These are phyloP conservation scores for Tinea semifulvella DNA, from an alignment of 2,888 invertebrate species.

Conservation along the genomic window DNA sequence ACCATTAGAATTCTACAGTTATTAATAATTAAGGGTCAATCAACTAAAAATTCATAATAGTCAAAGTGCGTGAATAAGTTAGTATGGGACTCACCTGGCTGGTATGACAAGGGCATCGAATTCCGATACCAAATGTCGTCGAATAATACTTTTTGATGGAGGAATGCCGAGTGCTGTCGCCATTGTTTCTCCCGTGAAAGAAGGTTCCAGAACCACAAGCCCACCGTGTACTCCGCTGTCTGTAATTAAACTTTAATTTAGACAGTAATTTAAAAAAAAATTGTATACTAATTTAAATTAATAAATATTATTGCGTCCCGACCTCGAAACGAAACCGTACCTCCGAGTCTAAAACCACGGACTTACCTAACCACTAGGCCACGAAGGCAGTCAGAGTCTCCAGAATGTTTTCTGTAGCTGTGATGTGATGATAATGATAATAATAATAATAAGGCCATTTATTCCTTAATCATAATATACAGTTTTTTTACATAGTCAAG, in stretches of 20 bases:
- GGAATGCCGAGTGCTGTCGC: constrained; percentile 93
- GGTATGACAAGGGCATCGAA: constrained; percentile 90
- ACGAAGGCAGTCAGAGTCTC: too few relatives aligned
- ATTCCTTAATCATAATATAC: too few relatives aligned
- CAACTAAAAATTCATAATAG: constrained; percentile 1
- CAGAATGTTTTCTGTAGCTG: too few relatives aligned
- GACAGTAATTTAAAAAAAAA: background rate
- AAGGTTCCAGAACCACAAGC: constrained; percentile 90
- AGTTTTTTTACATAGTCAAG: too few relatives aligned
- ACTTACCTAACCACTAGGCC: too few relatives aligned
- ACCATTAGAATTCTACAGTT: background rate
- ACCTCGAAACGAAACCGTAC: too few relatives aligned
- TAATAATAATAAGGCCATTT: too few relatives aligned
- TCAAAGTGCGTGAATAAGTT: background rate
- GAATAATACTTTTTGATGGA: constrained; percentile 90
- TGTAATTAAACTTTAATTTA: constrained; percentile 31
- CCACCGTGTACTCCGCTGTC: constrained; percentile 97
- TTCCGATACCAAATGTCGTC: constrained; percentile 90
- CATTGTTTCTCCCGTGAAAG: constrained; percentile 94
- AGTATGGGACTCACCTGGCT: constrained; percentile 75
- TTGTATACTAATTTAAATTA: too few relatives aligned
- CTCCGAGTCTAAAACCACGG: too few relatives aligned
- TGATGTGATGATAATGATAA: too few relatives aligned
- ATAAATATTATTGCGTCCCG: too few relatives aligned
- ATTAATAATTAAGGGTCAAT: constrained; percentile 7